These are phyloP conservation scores for Ahaetulla prasina DNA, from an alignment of 2,113 vertebrate genomes.

Conservation along the genomic window DNA sequence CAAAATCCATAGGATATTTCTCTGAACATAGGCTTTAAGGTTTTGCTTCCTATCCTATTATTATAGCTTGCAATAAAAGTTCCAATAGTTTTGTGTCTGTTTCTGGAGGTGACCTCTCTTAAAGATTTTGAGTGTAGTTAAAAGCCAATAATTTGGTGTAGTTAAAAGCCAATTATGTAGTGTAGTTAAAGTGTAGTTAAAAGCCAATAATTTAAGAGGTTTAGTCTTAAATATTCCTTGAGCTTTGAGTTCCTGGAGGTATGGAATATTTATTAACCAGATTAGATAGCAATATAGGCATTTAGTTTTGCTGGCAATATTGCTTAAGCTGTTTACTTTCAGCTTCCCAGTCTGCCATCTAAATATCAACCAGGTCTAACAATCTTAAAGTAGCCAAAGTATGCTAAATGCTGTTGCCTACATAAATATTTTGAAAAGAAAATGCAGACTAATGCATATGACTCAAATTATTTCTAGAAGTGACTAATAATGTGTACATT, in stretches of 20 bases:
- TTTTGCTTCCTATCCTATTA: neutral
- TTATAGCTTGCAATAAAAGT: neutral
- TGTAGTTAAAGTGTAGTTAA: neutral
- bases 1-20: slow-evolving; percentile 24
- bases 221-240: neutral
- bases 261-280: neutral
- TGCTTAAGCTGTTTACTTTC: neutral
- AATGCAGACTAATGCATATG: neutral
- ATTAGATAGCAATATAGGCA: neutral
- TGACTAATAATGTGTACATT: neutral
- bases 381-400: neutral
- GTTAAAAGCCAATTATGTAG: neutral
- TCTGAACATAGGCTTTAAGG: slow-evolving; percentile 13
- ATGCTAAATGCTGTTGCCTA: neutral
- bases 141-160: neutral
- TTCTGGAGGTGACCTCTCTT: neutral
- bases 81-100: neutral
- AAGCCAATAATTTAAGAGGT: neutral
- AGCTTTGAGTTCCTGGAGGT: neutral
- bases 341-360: neutral
- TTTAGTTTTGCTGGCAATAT: neutral
- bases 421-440: neutral
- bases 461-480: neutral
- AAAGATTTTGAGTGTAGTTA: neutral
- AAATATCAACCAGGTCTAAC: neutral